Percentiles rank a stretch among this genome's conserved stretches.
phyloP scores from a whole-genome alignment of 37 sponge, comb jelly and placozoan species.

The Haliclona indistincta region DNA sequence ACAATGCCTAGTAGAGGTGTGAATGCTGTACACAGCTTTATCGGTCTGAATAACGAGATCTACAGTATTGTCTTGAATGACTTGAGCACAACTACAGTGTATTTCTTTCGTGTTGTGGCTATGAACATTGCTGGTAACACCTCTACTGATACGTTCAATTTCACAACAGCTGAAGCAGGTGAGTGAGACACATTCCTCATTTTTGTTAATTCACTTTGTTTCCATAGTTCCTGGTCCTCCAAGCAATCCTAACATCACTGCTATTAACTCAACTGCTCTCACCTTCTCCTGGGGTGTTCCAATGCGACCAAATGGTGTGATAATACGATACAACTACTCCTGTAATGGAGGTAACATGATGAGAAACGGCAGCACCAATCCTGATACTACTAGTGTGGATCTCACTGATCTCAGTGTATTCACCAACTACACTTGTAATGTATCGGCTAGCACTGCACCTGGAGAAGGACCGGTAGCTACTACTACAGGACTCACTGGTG shows the following conservation, averaged over 20 bases:
- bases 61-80: too few species aligned
- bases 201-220: neutral
- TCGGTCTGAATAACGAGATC: too few species aligned
- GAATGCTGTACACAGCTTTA: too few species aligned
- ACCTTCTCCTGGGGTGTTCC: conserved; percentile 36
- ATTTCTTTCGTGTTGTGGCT: too few species aligned
- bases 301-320: conserved; percentile 21
- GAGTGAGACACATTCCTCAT: too few species aligned
- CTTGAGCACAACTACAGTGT: too few species aligned
- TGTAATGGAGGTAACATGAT: neutral
- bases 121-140: too few species aligned
- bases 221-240: conserved; percentile 26
- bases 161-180: too few species aligned
- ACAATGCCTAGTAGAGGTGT: neutral
- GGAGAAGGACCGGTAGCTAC: neutral
- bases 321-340: conserved; percentile 14
- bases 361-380: neutral
- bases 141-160: too few species aligned
- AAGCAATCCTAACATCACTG: conserved; percentile 4
- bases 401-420: neutral
- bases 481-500: neutral
- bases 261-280: conserved; percentile 11
- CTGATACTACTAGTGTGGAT: neutral
- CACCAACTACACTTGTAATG: neutral
- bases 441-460: neutral